phyloP scores from a whole-genome alignment of 1,140 invertebrate genomes.

The Apis florea region DNA sequence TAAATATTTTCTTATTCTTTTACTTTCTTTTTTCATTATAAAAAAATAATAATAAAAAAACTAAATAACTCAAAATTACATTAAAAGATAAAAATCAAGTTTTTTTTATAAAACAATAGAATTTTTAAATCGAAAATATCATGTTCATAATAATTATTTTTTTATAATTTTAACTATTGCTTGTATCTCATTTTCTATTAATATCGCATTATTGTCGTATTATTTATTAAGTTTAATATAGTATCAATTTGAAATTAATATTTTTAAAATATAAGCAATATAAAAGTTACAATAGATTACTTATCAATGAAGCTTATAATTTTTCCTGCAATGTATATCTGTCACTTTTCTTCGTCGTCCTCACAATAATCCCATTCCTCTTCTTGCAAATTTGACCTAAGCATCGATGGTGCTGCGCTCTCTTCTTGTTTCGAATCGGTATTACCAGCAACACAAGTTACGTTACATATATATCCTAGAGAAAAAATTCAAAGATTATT shows the following conservation, averaged over 20 bases:
- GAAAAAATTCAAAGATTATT: background rate
- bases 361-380: conserved; percentile 53
- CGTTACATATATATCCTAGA: background rate
- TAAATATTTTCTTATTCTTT: too few relatives aligned
- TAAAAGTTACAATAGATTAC: background rate
- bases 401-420: background rate
- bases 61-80: background rate
- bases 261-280: background rate
- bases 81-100: background rate
- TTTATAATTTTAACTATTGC: background rate
- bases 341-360: conserved; percentile 18
- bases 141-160: background rate
- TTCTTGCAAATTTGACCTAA: conserved; percentile 2
- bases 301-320: background rate
- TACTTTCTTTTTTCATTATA: background rate
- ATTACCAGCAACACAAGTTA: background rate
- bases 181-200: background rate
- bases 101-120: background rate
- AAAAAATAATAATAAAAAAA: background rate
- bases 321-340: background rate
- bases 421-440: background rate
- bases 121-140: background rate
- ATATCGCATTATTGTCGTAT: background rate
- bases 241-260: background rate
- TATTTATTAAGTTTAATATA: background rate